These are phyloP conservation scores for Dendroctonus valens DNA, from an alignment of 1,140 invertebrate species.

Conservation along the genomic window DNA sequence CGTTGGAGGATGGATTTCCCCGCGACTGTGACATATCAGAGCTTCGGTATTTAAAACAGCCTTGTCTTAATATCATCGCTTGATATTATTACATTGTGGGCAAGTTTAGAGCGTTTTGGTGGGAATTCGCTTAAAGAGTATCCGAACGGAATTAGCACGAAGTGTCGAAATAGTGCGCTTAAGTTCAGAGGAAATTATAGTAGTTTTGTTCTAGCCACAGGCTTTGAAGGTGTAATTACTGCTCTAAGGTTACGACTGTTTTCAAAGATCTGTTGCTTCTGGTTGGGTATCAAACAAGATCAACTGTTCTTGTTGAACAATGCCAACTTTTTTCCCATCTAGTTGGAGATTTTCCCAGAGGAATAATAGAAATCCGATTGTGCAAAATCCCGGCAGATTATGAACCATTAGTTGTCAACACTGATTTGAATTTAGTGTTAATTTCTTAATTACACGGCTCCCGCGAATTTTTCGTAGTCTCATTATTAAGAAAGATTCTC, in stretches of 20 bases:
- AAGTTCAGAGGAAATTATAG: slow-evolving; percentile 4
- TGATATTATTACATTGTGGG: too few species aligned
- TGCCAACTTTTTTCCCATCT: background rate
- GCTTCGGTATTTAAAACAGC: too few species aligned
- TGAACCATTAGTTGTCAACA: slow-evolving; percentile 11
- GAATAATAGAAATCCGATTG: slow-evolving; percentile 4
- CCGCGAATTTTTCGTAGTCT: too few species aligned
- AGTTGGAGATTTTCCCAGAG: slow-evolving; percentile 7
- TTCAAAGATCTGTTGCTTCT: too few species aligned
- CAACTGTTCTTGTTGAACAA: too few species aligned
- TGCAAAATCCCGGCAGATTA: slow-evolving; percentile 5
- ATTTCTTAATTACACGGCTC: slow-evolving; percentile 8
- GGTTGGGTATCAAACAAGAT: too few species aligned
- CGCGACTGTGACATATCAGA: too few species aligned
- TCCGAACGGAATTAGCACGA: background rate
- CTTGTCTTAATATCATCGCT: too few species aligned
- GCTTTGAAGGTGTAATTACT: slow-evolving; percentile 3
- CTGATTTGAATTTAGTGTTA: background rate
- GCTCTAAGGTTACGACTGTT: background rate
- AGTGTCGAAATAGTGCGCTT: background rate
- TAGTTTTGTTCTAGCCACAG: slow-evolving; percentile 7
- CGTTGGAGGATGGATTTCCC: too few species aligned
- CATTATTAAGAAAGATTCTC: too few species aligned
- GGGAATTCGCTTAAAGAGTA: background rate
- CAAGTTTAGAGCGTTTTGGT: too few species aligned